Percentiles rank a stretch among this genome's conserved stretches.
These are phyloP conservation scores for Peribatodes rhomboidaria DNA, from an alignment of 2,888 invertebrate genomes.

Conservation along the genomic window DNA sequence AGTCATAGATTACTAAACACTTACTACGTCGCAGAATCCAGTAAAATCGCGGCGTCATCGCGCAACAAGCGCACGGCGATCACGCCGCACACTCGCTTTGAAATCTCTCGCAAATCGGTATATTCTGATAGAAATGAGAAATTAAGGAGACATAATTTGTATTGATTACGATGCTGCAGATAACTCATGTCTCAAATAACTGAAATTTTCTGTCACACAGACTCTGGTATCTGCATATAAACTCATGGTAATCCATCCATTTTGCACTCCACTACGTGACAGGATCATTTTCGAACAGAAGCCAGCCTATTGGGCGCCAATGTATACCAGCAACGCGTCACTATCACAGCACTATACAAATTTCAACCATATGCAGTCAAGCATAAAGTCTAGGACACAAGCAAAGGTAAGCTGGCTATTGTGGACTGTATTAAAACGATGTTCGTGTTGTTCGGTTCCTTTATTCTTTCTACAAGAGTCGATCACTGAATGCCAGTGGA, in stretches of 20 bases:
- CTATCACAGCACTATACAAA: not conserved
- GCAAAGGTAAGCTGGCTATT: constrained; percentile 36
- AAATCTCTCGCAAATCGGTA: too few relatives aligned
- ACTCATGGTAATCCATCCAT: constrained; percentile 54
- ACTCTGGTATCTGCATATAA: constrained; percentile 34
- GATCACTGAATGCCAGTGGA: too few relatives aligned
- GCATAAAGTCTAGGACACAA: not conserved
- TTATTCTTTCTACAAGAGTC: too few relatives aligned
- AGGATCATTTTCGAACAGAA: constrained; percentile 51
- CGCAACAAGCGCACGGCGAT: too few relatives aligned
- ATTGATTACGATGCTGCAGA: not conserved
- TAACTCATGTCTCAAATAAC: not conserved
- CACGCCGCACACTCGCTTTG: too few relatives aligned
- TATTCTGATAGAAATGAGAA: too few relatives aligned
- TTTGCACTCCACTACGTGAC: constrained; percentile 58
- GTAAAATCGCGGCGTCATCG: too few relatives aligned
- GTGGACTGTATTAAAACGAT: too few relatives aligned
- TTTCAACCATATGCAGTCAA: not conserved
- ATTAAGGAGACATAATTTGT: too few relatives aligned
- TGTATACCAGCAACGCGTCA: constrained; percentile 33
- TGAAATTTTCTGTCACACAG: constrained; percentile 4
- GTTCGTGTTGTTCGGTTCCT: too few relatives aligned
- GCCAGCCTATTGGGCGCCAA: constrained; percentile 62
- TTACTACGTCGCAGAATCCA: too few relatives aligned
- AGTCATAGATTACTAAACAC: too few relatives aligned